Evolutionary conservation across 2,888 invertebrate genomes (phyloP), one percentile per base, ranked within the genome.

Genomic region (Dicyrtomina minuta): DNA sequence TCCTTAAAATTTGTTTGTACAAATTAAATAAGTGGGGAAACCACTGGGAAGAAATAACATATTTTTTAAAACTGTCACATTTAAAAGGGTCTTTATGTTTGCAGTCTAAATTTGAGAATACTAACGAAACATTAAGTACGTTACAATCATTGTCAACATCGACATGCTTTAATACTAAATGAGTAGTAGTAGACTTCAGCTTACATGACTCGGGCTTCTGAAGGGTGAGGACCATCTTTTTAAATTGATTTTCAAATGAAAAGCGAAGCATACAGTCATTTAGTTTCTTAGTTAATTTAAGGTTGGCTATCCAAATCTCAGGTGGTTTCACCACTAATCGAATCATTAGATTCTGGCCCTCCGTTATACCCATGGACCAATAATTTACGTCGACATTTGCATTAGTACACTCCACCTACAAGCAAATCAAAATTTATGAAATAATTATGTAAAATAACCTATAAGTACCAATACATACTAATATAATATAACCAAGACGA

Each of bases 21-120:
- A 67, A 39, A 59, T 67, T 20, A 67, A 67, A 67, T 15, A 67
- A 44, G 2, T 67, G 27, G 15, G 67, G 67, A 67, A 59, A 67
- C 43, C 58, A 41, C 5, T 33, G 12, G 8, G 49, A 46, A 27
- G 67, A 67, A 24, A 67, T 49, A 12, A 12, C 10, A 39, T 22
- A 49, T 17, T 39, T 33, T 44, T 56, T 49, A 3, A 51, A 22
- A 22, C 53, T 12, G 3, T n/a, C n/a, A 49, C 46, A 17, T 51
- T n/a, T 46, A 8, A 12, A 13, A 6, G 3, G 12, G 43, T 24
- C 39, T 22, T 66, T 33, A 43, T 39, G 24, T 33, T 26, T 17
- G 20, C n/a, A 20, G 4, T 33, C 15, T n/a, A 3, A 13, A 58
- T 39, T 20, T 1, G 58, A 39, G 27, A 33, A 61, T 20, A 61